Percentiles rank a stretch among this genome's conserved stretches.
Evolutionary conservation across 2,113 vertebrate genomes (phyloP).

Genomic region (Ceyx melanurus): DNA sequence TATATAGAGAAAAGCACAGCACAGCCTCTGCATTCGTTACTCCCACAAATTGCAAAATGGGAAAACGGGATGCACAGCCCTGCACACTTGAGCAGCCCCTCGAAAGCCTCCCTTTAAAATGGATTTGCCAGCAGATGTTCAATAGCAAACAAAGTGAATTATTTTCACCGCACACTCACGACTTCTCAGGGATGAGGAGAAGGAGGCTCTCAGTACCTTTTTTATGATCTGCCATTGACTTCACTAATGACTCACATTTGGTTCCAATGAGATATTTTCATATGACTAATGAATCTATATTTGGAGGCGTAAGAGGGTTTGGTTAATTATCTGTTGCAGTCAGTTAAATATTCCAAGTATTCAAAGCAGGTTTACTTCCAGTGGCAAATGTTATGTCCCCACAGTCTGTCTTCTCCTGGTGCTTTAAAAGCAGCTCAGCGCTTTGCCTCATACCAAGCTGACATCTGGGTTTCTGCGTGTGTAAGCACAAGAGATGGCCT

Average conservation of each 20-base stretch:
- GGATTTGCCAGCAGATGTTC: constrained; percentile 55
- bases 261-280: constrained; percentile 62
- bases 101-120: constrained; percentile 16
- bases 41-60: neutral
- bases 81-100: neutral
- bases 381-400: constrained; percentile 30
- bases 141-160: constrained; percentile 22
- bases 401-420: neutral
- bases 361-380: constrained; percentile 39
- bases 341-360: constrained; percentile 59
- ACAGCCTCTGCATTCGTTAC: neutral
- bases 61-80: neutral
- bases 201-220: constrained; percentile 39
- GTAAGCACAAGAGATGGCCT: constrained; percentile 51
- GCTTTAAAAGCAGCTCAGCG: constrained; percentile 12
- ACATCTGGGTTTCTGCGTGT: constrained; percentile 51
- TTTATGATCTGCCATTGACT: constrained; percentile 56
- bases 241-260: constrained; percentile 68
- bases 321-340: constrained; percentile 65
- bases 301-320: constrained; percentile 49
- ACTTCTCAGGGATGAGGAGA: neutral
- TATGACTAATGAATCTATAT: constrained; percentile 68
- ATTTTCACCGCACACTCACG: constrained; percentile 2
- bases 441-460: constrained; percentile 4
- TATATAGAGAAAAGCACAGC: neutral